These are phyloP conservation scores for Reinhardtius hippoglossoides DNA, from an alignment of 2,113 vertebrate species.

Conservation along the genomic window DNA sequence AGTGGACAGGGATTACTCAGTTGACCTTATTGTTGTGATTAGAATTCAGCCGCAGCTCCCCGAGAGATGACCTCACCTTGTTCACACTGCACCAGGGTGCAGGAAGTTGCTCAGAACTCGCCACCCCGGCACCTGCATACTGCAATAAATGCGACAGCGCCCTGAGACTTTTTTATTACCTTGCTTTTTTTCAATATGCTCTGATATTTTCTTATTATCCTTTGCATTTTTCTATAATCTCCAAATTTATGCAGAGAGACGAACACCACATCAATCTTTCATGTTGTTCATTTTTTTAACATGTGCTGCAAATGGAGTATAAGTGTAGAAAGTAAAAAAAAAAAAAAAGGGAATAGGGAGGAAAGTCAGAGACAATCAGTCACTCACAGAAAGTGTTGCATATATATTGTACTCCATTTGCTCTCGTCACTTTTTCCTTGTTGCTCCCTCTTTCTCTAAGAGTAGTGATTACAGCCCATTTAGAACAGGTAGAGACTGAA, in stretches of 20 bases:
- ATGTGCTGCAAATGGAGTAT: background rate
- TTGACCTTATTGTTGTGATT: slow-evolving; percentile 78
- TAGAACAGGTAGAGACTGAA: background rate
- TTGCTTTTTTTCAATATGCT: background rate
- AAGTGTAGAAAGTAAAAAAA: background rate
- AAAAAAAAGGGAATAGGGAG: background rate
- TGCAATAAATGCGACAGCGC: background rate
- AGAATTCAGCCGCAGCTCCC: slow-evolving; percentile 66
- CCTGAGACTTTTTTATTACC: background rate
- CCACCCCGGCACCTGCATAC: background rate
- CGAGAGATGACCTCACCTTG: slow-evolving; percentile 69
- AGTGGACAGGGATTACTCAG: slow-evolving; percentile 70
- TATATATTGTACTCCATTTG: background rate
- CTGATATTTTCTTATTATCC: background rate
- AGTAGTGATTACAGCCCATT: background rate
- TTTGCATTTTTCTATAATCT: no score
- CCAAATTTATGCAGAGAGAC: background rate
- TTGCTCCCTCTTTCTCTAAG: background rate
- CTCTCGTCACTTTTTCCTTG: background rate
- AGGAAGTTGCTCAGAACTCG: slow-evolving; percentile 56
- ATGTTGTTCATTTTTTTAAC: background rate
- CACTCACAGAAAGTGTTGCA: background rate
- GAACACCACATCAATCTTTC: background rate
- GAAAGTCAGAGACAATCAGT: background rate
- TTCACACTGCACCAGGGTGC: slow-evolving; percentile 47